Base-by-base conservation (phyloP, 2,797 vertebrate species). In the Lycodopsis pacificus region DNA sequence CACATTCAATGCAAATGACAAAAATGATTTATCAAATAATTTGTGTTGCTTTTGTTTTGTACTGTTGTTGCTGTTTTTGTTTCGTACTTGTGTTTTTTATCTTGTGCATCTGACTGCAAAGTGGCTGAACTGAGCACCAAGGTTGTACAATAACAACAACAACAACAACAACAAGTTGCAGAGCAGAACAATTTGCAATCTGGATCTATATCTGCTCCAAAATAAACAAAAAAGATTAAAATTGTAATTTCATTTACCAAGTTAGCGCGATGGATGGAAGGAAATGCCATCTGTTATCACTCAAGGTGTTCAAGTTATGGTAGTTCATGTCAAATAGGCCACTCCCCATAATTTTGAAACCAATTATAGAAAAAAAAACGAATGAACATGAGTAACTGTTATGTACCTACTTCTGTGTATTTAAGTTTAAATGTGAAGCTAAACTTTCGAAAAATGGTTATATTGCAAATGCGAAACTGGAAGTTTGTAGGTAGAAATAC, bases 221-320 rank as follows among this genome's bases (percentile, higher is more conserved):
- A 56, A 56, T 30, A 30, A 27, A 56, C 54, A 30, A 57, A 44
- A 6, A 17, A 15, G 32, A 34, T 34, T 34, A 34, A 7, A 34
- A 34, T 34, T 44, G 1, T 32, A 32, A 32, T 32, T 32, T 32
- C 5, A 32, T 32, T 32, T 32, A 32, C 30, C 30, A 32, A 32
- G 30, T 32, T 32, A 32, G 30, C 30, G 30, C 30, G 5, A 46
- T 46, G 42, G 15, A 46, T 46, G 42, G 14, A 46, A 46, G 42
- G 42, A 56, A 56, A 56, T 30, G 25, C 54, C 3, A 65, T 22
- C 48, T 30, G 51, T 5, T 48, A 25, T 76, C 30, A 49, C 27
- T 78, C 48, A 25, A 6, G 20, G 6, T 20, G 10, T 64, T 71
- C 13, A 66, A 34, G 69, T 56, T 49, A n/a, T 42, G n/a, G 44